Base-by-base conservation (phyloP, 2,113 vertebrate species). In the Galemys pyrenaicus region DNA sequence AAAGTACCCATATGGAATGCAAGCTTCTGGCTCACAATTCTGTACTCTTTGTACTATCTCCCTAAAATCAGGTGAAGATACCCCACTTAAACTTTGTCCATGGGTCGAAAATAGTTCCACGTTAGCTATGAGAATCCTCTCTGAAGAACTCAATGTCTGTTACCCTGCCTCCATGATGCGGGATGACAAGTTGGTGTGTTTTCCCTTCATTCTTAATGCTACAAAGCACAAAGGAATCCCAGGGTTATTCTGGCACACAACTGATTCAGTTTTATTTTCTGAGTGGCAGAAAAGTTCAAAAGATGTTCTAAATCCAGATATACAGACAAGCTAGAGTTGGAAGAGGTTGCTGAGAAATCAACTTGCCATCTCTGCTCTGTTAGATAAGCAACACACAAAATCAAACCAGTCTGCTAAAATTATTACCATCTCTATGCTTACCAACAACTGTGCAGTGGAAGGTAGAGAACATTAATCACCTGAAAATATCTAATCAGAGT, bases 401-500 rank as follows among this genome's bases (percentile, higher is more conserved):
- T 92, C 67, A 96, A 85, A 90, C 46, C 82, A 82, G 73, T 62
- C 67, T 94, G 85, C 58, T 93, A 54, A 84, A 94, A 95, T 81
- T 67, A 84, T 78, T 77, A 87, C 80, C 87, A 64, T 78, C 92
- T 77, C 78, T 41, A 32, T 67, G 37, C 93, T 94, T 44, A 84
- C 65, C 80, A 91, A 35, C 32, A 84, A 68, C 70, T 67, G 74
- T 58, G 64, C 51, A 16, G n/a, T 28, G 28, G 80, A 78, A 3
- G 1, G 56, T 44, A 60, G 24, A 65, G 49, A 92, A 62, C 62
- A 87, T 94, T 91, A 87, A 97, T 96, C 95, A 94, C 95, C 87
- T 64, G 81, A 87, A 96, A 96, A 84, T 81, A 87, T n/a, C 89
- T 87, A 84, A 93, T 93, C 93, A 83, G 80, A 89, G 64, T 75